phyloP scores from a whole-genome alignment of 2,113 vertebrate genomes.

The Tachycineta bicolor region DNA sequence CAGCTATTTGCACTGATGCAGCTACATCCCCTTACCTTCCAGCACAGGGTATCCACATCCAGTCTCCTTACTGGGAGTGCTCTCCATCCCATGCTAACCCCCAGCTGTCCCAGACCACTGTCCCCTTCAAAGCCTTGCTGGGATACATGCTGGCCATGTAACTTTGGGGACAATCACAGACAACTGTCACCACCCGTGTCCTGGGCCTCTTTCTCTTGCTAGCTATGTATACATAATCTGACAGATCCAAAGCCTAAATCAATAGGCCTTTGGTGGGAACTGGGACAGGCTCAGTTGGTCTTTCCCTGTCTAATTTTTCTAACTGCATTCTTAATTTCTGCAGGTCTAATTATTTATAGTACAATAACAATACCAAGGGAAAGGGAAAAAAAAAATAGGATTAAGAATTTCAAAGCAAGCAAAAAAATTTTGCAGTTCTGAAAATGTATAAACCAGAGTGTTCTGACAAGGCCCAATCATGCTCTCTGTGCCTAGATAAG shows the following conservation, averaged over 20 bases:
- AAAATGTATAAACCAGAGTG: not conserved
- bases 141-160: not conserved
- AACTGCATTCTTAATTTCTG: not conserved
- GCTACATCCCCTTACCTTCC: not conserved
- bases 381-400: not conserved
- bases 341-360: not conserved
- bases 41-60: not conserved
- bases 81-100: not conserved
- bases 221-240: not conserved
- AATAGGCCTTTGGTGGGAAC: not conserved
- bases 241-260: not conserved
- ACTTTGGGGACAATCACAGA: not conserved
- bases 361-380: not conserved
- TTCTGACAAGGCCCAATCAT: not conserved
- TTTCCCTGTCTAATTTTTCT: slow-evolving; percentile 5
- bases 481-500: not conserved
- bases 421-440: not conserved
- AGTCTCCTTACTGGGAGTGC: not conserved
- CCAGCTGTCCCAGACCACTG: not conserved
- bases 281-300: not conserved
- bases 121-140: not conserved
- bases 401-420: not conserved
- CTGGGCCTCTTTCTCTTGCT: not conserved
- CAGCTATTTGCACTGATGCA: not conserved
- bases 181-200: not conserved